These are phyloP conservation scores for Limnodromus scolopaceus DNA, from an alignment of 2,797 vertebrate genomes.

Conservation along the genomic window DNA sequence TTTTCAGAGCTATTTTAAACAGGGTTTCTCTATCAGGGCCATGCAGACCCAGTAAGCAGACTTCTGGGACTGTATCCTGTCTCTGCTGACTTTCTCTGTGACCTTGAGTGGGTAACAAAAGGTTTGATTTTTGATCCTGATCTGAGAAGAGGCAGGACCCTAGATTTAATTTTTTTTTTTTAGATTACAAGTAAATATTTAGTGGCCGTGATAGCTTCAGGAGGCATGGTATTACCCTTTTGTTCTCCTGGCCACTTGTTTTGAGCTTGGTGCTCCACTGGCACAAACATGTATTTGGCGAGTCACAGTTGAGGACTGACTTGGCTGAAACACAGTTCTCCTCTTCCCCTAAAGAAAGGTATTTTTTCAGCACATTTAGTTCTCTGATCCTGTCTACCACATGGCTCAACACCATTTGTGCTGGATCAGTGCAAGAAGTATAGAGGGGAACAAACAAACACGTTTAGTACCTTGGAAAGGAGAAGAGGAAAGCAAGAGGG, in stretches of 20 bases:
- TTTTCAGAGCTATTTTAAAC: slow-evolving; percentile 11
- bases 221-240: not conserved
- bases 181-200: not conserved
- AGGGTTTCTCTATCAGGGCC: not conserved
- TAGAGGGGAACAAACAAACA: not conserved
- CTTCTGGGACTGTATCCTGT: not conserved
- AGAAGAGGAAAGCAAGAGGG: not conserved
- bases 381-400: not conserved
- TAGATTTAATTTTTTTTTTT: not conserved
- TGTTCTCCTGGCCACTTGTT: not conserved
- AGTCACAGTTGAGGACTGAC: not conserved
- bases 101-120: not conserved
- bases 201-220: not conserved
- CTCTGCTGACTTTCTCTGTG: not conserved
- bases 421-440: not conserved
- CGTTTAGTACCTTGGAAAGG: not conserved
- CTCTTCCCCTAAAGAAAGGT: not conserved
- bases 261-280: not conserved
- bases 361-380: not conserved
- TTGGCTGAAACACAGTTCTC: not conserved
- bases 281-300: not conserved
- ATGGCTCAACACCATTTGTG: not conserved
- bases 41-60: not conserved
- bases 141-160: not conserved
- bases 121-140: not conserved